Base-by-base conservation (phyloP, 2,113 vertebrate species). In the Gallinago undulata region DNA sequence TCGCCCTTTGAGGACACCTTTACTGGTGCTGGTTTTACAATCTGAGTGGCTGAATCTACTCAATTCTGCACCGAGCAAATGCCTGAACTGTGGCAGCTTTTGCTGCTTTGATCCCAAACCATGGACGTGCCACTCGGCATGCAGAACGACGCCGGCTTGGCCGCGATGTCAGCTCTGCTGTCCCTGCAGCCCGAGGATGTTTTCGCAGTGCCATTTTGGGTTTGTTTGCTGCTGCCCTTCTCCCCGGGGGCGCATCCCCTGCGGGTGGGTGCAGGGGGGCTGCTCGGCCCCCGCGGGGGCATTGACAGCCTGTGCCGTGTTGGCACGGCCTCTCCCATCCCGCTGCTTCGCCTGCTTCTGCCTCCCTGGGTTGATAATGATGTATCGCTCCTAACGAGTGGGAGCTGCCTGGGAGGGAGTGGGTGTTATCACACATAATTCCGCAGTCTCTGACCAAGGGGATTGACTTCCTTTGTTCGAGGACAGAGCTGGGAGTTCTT, bases 191-290 rank as follows among this genome's bases (percentile, higher is more conserved):
- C 73, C 66, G 23, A 0, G 2, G 8, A 0, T 4, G 0, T 9
- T 41, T 41, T 33, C 28, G 33, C 2, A 0, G 0, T 2, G 3
- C 48, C 3, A 0, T 13, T 35, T 1, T 27, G 4, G 37, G 6
- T 30, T 16, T 5, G 2, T 10, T 56, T 2, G 10, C 56, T 2
- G 0, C 35, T 18, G 90, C 3, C 1, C 28, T 48, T 51, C 53
- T 43, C 77, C 31, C 11, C 3, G 11, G 33, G 37, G 37, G 35
- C 21, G 28, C n/a, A 18, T 43, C 35, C 19, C 12, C 5, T 2
- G 27, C 25, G 10, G 23, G 10, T 11, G 72, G 43, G 59, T 7
- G n/a, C 70, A 13, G 19, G 1, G 23, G 60, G 51, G 50, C 60
- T 50, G 60, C 83, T 57, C 4, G 3, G 37, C 2, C 43, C 43